Conservation (phyloP, 2,113 vertebrate species). For the Hymenochirus boettgeri region DNA sequence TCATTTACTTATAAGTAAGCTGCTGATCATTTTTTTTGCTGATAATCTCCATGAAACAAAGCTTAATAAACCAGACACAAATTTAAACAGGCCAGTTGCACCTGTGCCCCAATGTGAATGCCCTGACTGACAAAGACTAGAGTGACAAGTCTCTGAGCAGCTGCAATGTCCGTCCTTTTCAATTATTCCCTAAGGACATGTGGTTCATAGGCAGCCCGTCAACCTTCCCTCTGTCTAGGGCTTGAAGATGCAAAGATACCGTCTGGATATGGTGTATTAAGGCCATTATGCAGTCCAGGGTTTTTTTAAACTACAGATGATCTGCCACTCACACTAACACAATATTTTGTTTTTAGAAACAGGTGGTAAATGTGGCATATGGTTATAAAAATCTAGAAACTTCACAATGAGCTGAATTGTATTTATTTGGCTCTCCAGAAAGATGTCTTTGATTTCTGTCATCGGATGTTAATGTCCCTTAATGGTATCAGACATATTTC, state of each 20-base stretch:
- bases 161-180: not conserved
- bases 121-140: not conserved
- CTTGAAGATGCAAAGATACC: conserved; percentile 1
- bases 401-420: too few species aligned
- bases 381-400: too few species aligned
- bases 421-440: too few species aligned
- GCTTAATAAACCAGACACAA: not conserved
- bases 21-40: too few species aligned
- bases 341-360: not conserved
- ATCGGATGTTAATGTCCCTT: too few species aligned
- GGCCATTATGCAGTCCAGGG: not conserved
- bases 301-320: not conserved
- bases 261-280: not conserved
- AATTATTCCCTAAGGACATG: not conserved
- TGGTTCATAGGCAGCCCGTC: not conserved
- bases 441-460: too few species aligned
- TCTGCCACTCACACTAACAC: conserved; percentile 5
- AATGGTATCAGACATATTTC: too few species aligned
- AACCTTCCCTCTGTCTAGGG: not conserved
- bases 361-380: too few species aligned
- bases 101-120: conserved; percentile 16
- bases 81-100: conserved; percentile 6
- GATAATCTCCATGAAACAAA: not conserved
- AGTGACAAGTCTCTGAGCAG: conserved; percentile 8
- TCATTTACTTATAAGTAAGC: too few species aligned